Evolutionary conservation across 2,888 invertebrate species (phyloP).

Genomic region (Cantharis nigra): DNA sequence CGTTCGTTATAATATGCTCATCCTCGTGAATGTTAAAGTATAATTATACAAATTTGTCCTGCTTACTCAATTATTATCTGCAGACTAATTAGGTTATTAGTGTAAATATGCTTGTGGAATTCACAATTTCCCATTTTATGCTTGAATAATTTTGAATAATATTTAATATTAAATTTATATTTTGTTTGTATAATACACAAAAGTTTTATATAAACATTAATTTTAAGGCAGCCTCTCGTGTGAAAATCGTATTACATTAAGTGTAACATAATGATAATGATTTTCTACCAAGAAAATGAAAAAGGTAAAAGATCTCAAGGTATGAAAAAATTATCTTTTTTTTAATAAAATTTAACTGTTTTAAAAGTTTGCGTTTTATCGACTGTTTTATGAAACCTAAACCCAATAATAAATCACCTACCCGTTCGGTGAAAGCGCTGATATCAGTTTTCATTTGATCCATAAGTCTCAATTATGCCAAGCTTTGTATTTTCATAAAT

Average conservation of each 20-base stretch:
- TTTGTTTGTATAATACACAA: neutral
- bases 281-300: neutral
- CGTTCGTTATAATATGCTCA: neutral
- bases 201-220: neutral
- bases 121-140: neutral
- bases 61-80: neutral
- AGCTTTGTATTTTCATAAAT: constrained; percentile 15
- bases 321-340: neutral
- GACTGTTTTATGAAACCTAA: constrained; percentile 3
- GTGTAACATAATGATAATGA: neutral
- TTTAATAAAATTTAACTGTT: neutral
- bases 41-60: neutral
- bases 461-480: constrained; percentile 14
- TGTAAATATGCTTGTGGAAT: neutral
- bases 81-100: neutral
- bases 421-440: constrained; percentile 2
- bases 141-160: neutral
- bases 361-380: neutral
- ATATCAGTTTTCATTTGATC: constrained; percentile 10
- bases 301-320: no score
- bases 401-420: constrained; percentile 13
- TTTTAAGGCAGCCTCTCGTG: neutral
- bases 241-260: neutral
- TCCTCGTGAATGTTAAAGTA: neutral
- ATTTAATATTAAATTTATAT: neutral